Conservation (phyloP, 2,888 invertebrate genomes). For the Plutella xylostella region DNA sequence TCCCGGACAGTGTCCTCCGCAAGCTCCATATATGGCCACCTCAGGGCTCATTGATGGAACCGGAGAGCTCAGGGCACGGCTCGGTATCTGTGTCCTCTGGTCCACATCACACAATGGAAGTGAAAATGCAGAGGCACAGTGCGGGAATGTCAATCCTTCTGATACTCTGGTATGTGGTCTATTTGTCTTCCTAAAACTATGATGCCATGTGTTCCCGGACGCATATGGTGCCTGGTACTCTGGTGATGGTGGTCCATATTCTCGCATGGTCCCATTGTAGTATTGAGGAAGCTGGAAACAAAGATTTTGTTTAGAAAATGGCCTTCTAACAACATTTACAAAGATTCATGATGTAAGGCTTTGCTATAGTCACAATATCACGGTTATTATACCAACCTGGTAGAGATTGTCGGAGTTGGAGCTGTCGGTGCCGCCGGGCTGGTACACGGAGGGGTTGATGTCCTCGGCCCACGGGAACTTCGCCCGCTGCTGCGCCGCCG, state of each 20-base stretch:
- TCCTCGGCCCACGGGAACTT: constrained; percentile 63
- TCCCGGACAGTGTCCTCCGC: constrained; percentile 77
- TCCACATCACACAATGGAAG: constrained; percentile 50
- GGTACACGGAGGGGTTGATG: constrained; percentile 45
- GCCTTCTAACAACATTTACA: too few species aligned
- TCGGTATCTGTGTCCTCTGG: constrained; percentile 27
- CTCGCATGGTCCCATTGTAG: constrained; percentile 39
- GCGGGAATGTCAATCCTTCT: constrained; percentile 45
- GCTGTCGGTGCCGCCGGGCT: constrained; percentile 57
- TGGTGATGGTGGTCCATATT: constrained; percentile 55
- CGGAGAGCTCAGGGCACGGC: constrained; percentile 42
- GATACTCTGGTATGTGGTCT: constrained; percentile 29
- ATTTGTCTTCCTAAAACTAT: constrained; percentile 37
- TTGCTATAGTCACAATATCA: too few species aligned
- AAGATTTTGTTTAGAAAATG: background rate
- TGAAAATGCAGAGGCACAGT: constrained; percentile 55
- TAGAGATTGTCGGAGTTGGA: constrained; percentile 63
- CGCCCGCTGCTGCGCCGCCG: constrained; percentile 57
- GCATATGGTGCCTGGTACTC: constrained; percentile 61
- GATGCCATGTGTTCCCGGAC: constrained; percentile 43
- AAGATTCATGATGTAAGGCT: too few species aligned
- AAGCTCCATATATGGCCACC: constrained; percentile 72
- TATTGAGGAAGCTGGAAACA: constrained; percentile 50
- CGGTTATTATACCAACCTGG: too few species aligned
- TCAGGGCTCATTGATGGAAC: constrained; percentile 53